Percentiles rank a stretch among this genome's conserved stretches.
Conservation (phyloP, 2,888 invertebrate species). For the Volucella inflata region DNA sequence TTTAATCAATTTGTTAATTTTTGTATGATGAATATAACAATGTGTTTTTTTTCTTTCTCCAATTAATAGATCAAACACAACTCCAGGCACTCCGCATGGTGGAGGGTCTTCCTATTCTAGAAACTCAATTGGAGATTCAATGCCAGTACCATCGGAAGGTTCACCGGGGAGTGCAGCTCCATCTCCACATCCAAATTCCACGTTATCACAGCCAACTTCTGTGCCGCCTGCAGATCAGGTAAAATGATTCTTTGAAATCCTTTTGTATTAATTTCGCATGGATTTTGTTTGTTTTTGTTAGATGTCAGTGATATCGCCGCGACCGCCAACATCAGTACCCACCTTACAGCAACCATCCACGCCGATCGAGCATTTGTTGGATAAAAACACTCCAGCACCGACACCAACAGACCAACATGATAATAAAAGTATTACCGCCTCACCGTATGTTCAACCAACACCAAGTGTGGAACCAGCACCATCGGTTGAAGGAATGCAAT, state of each 20-base stretch:
- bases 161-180: conserved; percentile 88
- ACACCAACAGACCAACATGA: conserved; percentile 84
- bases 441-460: conserved; percentile 83
- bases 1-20: conserved; percentile 42
- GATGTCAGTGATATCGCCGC: conserved; percentile 86
- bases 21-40: conserved; percentile 21
- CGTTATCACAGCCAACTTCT: conserved; percentile 89
- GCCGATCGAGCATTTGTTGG: conserved; percentile 83
- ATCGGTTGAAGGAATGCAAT: conserved; percentile 79
- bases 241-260: conserved; percentile 67
- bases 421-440: conserved; percentile 83
- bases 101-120: conserved; percentile 88
- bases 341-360: conserved; percentile 83
- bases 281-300: conserved; percentile 5
- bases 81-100: conserved; percentile 85
- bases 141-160: conserved; percentile 85
- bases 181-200: conserved; percentile 86
- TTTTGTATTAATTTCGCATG: conserved; percentile 30
- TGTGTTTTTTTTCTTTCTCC: conserved; percentile 36
- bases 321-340: conserved; percentile 85
- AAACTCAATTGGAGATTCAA: conserved; percentile 84
- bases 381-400: conserved; percentile 84
- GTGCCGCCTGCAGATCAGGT: conserved; percentile 86
- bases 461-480: conserved; percentile 83
- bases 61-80: conserved; percentile 78